Base-by-base conservation (phyloP, 2,797 vertebrate species). In the Graptemys geographica region DNA sequence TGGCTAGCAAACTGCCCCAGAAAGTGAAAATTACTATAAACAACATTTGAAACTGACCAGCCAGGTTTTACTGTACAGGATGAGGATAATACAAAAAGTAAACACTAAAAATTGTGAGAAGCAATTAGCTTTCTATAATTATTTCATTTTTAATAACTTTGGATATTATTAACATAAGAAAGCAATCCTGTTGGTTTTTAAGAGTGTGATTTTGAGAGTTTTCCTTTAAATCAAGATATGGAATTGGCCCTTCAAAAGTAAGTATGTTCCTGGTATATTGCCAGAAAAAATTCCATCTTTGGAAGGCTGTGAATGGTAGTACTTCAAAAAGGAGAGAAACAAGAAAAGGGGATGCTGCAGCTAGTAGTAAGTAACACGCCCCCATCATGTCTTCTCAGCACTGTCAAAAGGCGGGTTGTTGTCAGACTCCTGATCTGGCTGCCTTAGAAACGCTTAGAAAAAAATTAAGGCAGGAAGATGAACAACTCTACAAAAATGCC, bases 351-450 rank as follows among this genome's bases (percentile, higher is more conserved):
- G 95, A 56, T 84, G 90, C 81, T 79, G 96, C 95, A 91, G 96
- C 96, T 90, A 96, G 93, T 1, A 92, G 96, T 88, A 84, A 95
- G 95, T 92, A 96, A 96, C 97, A 97, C 95, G 93, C 94, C 94
- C 94, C 96, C 94, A 92, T 97, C 98, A 97, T 97, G 98, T 98
- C 98, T 95, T 97, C 96, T 96, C 51, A 10, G 93, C 19, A 95
- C 98, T 97, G 97, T 97, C 97, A 97, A 94, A 96, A 97, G 97
- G 97, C 97, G 96, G 98, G 97, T 15, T 97, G 98, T 89, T 97
- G 97, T 97, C 97, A 97, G 97, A 96, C 97, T 97, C 96, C 86
- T 19, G 83, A 97, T 92, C 92, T 79, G 49, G 79, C 97, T 96
- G 97, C 95, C 96, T 97, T 57, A 84, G 83, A 96, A 93, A 95